Evolutionary conservation across 2,888 invertebrate species (phyloP), one percentile per base, ranked within the genome.

Genomic region (Chrysina gloriosa): DNA sequence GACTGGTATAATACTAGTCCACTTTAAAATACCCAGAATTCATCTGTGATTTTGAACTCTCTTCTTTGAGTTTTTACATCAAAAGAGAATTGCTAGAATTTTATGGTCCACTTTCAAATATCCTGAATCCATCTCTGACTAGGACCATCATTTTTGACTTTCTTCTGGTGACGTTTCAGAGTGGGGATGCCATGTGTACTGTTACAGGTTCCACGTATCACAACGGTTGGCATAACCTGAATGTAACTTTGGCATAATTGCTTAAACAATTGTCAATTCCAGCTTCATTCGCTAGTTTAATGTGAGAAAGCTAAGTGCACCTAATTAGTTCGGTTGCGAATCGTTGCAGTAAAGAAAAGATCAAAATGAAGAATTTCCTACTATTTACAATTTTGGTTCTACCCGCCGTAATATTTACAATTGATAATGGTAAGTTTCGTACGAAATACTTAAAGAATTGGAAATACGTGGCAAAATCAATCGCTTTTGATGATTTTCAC

Each of bases 381-480:
- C 82, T 93, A 76, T 81, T 90, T 54, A 79, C 87, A 71, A 79
- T 93, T 65, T 78, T 93, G 77, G 88, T 91, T 75, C 83, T 93
- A 72, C 92, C 93, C 75, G 89, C 91, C 29, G 86, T 91, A 48
- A 86, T 93, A 73, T 87, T 91, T 74, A 89, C 90, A 74, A 86
- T 90, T 72, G 89, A 89, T 82, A 86, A 85, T 83, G 90, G 93
- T 94, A 87, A 92, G 90, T 87, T 78, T 4, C 3, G 2, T 39
- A 7, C 25, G 27, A 9, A 77, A 76, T 70, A 71, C 75, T 72
- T 70, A 72, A 72, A 68, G 34, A 11, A 45, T 58, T 36, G 68
- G 67, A 71, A 73, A 75, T 84, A 86, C 85, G 86, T 86, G 86
- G 86, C 86, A 86, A 63, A 48, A 48, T 14, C 29, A 31, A 11